phyloP scores from a whole-genome alignment of 2,888 invertebrate species.

The Azorinus chamasolen region DNA sequence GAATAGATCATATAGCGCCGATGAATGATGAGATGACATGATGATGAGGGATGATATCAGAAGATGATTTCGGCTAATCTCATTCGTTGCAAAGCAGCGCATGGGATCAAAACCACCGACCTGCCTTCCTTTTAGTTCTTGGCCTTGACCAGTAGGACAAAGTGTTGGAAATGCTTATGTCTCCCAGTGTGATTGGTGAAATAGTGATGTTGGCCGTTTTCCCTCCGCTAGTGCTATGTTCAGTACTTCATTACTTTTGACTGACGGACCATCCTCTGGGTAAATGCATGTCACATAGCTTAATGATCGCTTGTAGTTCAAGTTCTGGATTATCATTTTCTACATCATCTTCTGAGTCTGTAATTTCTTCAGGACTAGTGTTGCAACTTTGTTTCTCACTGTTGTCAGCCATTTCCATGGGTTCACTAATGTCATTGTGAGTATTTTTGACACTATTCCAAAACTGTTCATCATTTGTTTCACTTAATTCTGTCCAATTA shows the following conservation, averaged over 20 bases:
- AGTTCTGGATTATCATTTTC: slow-evolving; percentile 6
- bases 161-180: slow-evolving; percentile 17
- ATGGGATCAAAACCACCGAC: too few species aligned
- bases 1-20: too few species aligned
- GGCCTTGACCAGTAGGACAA: slow-evolving; percentile 10
- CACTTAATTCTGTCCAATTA: neutral
- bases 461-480: neutral
- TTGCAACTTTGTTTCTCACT: neutral
- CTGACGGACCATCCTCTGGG: slow-evolving; percentile 4
- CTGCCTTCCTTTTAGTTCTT: too few species aligned
- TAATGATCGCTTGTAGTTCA: neutral
- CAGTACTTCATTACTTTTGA: slow-evolving; percentile 1
- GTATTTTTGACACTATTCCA: too few species aligned
- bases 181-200: slow-evolving; percentile 16
- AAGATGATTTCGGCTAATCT: too few species aligned
- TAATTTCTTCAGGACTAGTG: neutral
- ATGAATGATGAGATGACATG: too few species aligned
- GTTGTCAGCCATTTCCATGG: too few species aligned
- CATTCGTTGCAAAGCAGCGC: too few species aligned
- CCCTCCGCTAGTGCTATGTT: slow-evolving; percentile 20
- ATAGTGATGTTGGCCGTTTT: neutral
- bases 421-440: too few species aligned
- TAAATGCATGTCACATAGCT: slow-evolving; percentile 10
- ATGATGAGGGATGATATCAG: too few species aligned
- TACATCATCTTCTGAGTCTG: slow-evolving; percentile 14